Evolutionary conservation across 2,113 vertebrate genomes (phyloP), one percentile per base, ranked within the genome.

Genomic region (Embiotoca jacksoni): DNA sequence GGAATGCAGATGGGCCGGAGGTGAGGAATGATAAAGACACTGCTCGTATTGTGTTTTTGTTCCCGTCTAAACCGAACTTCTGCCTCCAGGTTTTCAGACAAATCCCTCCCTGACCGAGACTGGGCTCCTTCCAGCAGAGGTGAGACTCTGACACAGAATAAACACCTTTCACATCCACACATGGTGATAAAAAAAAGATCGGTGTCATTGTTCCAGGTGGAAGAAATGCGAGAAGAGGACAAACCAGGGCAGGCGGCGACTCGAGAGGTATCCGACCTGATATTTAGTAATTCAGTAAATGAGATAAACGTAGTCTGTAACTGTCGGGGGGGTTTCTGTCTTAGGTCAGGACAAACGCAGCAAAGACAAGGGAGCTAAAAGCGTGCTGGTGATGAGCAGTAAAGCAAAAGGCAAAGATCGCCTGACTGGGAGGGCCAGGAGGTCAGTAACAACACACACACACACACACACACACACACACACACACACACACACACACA

Each of bases 361-460:
- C 80, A 94, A 93, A 87, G 95, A 93, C 75, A 92, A 94, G 86
- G 90, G 92, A 37, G 66, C 81, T 0, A 95, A 92, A 52, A 88
- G 88, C 63, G 89, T 95, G 1, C 90, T 87, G 0, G 94, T 94
- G 73, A 92, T 93, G 81, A 91, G 95, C 93, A 98, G 96, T 79
- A 96, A 96, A 89, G 97, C 96, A 64, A 96, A 94, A 92, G 98
- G 98, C 60, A 98, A 94, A 89, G 97, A 99, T 80, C 96, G 98
- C 57, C 91, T 99, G 93, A 99, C 98, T 0, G 98, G 98, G 76
- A 96, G 98, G 92, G 98, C 97, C 79, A 95, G 96, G 83, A 98
- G 97, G 97, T 99, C 89, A 94, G 92, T 82, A 14, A 33, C 33
- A 8, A 35, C 6, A 23, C 23, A 23, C 23, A 23, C 23, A 23